Evolutionary conservation across 2,797 vertebrate species (phyloP).

Genomic region (Platyrinchus mystaceus): DNA sequence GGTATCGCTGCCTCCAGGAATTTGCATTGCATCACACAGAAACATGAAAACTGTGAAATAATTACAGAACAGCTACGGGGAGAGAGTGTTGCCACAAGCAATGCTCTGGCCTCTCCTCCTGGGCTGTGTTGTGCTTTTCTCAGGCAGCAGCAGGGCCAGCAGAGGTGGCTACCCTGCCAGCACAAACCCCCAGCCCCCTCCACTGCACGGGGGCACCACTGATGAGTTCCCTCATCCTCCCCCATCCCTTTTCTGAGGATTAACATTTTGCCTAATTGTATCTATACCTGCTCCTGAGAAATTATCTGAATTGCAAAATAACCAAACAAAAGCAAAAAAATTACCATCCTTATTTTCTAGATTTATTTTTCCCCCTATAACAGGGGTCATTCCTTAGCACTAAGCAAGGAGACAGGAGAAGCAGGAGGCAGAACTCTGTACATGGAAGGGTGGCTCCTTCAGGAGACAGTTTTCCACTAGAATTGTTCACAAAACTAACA

Average conservation of each 20-base stretch:
- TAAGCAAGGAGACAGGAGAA: neutral
- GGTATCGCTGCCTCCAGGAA: conserved; percentile 49
- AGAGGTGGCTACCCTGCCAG: neutral
- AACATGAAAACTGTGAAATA: conserved; percentile 55
- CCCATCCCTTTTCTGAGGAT: neutral
- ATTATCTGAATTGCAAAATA: conserved; percentile 16
- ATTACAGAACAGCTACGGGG: conserved; percentile 55
- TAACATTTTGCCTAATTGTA: neutral
- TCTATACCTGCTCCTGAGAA: neutral
- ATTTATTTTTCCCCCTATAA: neutral
- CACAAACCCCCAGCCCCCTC: neutral
- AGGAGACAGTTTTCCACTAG: neutral
- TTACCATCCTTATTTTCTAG: neutral
- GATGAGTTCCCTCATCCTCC: neutral
- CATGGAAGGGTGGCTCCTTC: neutral
- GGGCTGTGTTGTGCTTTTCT: neutral
- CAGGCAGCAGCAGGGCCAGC: neutral
- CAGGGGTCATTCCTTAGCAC: neutral
- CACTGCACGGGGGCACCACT: neutral
- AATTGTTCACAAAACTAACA: neutral
- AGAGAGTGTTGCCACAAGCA: conserved; percentile 3
- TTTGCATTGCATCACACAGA: conserved; percentile 60
- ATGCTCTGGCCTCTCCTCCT: neutral
- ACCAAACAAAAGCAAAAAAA: neutral
- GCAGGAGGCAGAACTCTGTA: neutral